Conservation (phyloP, 2,797 vertebrate genomes). For the Xerus rutilus region DNA sequence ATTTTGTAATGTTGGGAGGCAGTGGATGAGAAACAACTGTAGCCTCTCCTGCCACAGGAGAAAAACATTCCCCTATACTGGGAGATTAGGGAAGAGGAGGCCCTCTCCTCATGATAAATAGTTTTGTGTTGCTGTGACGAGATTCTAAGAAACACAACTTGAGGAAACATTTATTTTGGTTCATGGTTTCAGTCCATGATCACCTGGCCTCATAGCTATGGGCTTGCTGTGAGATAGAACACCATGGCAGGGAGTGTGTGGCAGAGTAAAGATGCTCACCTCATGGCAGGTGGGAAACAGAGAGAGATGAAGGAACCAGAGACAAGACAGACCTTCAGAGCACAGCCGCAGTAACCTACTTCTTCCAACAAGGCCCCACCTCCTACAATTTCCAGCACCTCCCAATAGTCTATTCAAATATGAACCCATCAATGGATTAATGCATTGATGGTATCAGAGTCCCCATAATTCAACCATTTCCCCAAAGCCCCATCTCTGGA, state of each 20-base stretch:
- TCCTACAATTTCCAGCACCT: background rate
- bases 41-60: too few species aligned
- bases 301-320: background rate
- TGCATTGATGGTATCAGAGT: background rate
- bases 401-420: too few species aligned
- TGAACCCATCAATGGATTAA: background rate
- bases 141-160: background rate
- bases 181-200: background rate
- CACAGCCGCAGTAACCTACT: background rate
- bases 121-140: background rate
- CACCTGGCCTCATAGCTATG: background rate
- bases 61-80: background rate
- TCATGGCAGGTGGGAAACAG: background rate
- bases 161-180: background rate
- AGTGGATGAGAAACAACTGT: too few species aligned
- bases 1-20: background rate
- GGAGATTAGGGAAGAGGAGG: background rate
- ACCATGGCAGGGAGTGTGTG: background rate
- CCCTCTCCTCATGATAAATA: background rate
- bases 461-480: background rate
- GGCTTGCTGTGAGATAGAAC: background rate
- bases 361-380: background rate
- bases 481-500: background rate
- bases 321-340: background rate
- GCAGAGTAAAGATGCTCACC: background rate